phyloP scores from a whole-genome alignment of 2,113 vertebrate genomes.

The Oryzias celebensis region DNA sequence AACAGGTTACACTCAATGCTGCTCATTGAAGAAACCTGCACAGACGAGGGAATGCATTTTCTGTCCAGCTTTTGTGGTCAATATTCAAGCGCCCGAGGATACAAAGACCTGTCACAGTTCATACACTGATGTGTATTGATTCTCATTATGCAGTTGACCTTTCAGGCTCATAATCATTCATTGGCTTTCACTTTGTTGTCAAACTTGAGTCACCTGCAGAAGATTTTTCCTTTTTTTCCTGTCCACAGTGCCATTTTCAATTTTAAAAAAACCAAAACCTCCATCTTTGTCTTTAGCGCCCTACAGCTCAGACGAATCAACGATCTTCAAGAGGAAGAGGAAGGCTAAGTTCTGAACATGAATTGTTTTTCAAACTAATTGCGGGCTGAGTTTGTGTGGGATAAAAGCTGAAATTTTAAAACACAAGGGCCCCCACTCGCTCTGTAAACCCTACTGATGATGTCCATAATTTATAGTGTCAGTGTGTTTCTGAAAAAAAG shows the following conservation, averaged over 20 bases:
- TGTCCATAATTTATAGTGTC: slow-evolving; percentile 76
- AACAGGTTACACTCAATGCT: neutral
- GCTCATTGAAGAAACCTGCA: neutral
- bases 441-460: slow-evolving; percentile 59
- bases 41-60: neutral
- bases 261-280: too few species aligned
- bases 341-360: slow-evolving; percentile 52
- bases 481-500: slow-evolving; percentile 61
- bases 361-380: slow-evolving; percentile 76
- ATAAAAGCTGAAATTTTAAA: slow-evolving; percentile 70
- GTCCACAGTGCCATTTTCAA: too few species aligned
- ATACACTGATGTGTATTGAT: neutral
- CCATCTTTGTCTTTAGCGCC: neutral
- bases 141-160: neutral
- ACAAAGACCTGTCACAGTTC: neutral
- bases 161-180: too few species aligned
- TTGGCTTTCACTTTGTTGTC: too few species aligned
- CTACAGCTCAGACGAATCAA: slow-evolving; percentile 44
- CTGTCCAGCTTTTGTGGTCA: neutral
- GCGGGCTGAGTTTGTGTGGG: slow-evolving; percentile 62
- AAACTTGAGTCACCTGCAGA: too few species aligned
- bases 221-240: too few species aligned
- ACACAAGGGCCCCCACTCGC: slow-evolving; percentile 47
- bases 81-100: neutral
- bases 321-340: slow-evolving; percentile 53